phyloP scores from a whole-genome alignment of 2,113 vertebrate genomes.

The Prolemur simus region DNA sequence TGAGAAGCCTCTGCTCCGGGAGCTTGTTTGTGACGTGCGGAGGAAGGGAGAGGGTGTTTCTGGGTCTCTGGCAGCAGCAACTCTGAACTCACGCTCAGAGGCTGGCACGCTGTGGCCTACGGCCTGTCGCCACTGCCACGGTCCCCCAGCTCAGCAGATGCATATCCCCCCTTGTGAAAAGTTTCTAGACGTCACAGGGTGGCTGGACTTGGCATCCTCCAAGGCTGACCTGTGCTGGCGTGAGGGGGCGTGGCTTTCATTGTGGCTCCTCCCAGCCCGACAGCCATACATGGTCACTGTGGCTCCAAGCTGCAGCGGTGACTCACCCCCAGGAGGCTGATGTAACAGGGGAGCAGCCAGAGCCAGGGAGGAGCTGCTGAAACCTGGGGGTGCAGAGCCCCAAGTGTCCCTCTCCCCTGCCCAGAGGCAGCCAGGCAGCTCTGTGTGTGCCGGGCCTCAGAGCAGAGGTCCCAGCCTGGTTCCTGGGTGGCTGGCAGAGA shows the following conservation, averaged over 20 bases:
- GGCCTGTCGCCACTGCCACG: not conserved
- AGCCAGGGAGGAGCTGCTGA: not conserved
- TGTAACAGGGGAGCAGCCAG: not conserved
- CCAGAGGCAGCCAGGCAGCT: not conserved
- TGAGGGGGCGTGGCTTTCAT: not conserved
- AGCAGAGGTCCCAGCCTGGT: not conserved
- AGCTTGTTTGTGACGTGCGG: not conserved
- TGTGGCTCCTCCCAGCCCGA: not conserved
- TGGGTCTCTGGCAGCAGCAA: not conserved
- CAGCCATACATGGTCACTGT: slow-evolving; percentile 28
- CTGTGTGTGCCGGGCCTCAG: not conserved
- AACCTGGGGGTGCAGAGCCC: not conserved
- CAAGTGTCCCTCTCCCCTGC: not conserved
- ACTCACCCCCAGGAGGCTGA: slow-evolving; percentile 38
- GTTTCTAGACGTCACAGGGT: not conserved
- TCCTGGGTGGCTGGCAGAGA: not conserved
- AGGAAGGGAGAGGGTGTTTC: not conserved
- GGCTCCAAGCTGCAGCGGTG: not conserved
- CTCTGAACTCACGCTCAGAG: not conserved
- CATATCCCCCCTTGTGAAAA: not conserved
- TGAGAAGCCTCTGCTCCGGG: not conserved
- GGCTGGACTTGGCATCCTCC: not conserved
- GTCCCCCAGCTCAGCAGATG: not conserved
- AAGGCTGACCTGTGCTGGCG: not conserved
- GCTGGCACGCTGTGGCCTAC: accelerated